Percentiles rank a stretch among this genome's conserved stretches.
Evolutionary conservation across 2,797 vertebrate species (phyloP).

Genomic region (Philypnodon macrostomus): DNA sequence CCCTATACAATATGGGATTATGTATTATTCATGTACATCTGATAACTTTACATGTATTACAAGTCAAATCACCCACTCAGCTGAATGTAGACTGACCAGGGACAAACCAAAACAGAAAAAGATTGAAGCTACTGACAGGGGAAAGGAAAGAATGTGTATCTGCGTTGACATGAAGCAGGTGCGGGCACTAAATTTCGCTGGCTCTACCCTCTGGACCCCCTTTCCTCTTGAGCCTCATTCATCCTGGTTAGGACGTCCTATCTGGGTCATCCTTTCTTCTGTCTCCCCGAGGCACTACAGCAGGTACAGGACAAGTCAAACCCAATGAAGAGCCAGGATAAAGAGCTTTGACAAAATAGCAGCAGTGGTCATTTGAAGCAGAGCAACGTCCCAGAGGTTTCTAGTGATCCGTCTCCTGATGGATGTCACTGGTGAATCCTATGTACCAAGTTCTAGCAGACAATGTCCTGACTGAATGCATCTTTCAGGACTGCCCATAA

Average conservation of each 20-base stretch:
- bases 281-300: slow-evolving; percentile 31
- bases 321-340: neutral
- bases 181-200: slow-evolving; percentile 42
- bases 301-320: slow-evolving; percentile 36
- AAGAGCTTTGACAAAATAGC: slow-evolving; percentile 31
- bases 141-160: slow-evolving; percentile 39
- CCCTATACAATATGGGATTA: too few species aligned
- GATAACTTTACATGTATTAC: too few species aligned
- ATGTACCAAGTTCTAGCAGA: too few species aligned
- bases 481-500: too few species aligned
- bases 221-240: slow-evolving; percentile 20
- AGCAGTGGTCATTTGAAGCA: slow-evolving; percentile 17
- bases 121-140: slow-evolving; percentile 19
- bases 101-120: slow-evolving; percentile 25
- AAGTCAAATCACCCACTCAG: neutral
- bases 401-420: neutral
- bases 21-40: too few species aligned
- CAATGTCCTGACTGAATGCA: too few species aligned
- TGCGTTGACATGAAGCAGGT: slow-evolving; percentile 57
- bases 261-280: slow-evolving; percentile 66
- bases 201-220: slow-evolving; percentile 9
- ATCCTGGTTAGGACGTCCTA: slow-evolving; percentile 26
- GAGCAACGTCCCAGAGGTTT: neutral
- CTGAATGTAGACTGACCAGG: neutral
- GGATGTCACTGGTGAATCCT: too few species aligned